Base-by-base conservation (phyloP, 1,140 invertebrate genomes). In the Carposina sasakii region DNA sequence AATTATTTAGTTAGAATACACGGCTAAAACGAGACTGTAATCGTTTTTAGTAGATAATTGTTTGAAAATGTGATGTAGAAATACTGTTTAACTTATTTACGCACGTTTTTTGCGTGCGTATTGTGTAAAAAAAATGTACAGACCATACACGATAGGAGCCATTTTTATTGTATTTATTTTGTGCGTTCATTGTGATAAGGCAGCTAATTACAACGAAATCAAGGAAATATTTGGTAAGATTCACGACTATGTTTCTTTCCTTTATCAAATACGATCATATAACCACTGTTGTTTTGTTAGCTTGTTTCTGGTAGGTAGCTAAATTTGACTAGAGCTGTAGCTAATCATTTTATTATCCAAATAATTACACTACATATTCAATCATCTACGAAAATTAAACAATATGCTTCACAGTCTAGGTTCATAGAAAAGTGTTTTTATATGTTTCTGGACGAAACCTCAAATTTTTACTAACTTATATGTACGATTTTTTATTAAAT, bases 101-200 rank as follows among this genome's bases (percentile, higher is more conserved):
- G 60, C 68, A 61, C 58, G 67, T 54, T 52, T 54, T 30, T 56
- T 57, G 54, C 63, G 69, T 69, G 70, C 57, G 55, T 62, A 65
- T 64, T 58, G 67, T 67, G 60, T 53, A 66, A 59, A 65, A n/a
- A 83, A 77, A 70, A 83, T 83, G 79, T 76, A 79, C 79, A 67
- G 76, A 75, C 67, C 62, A 53, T 78, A 67, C 67, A 72, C 71
- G 57, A 56, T 83, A 79, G 79, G 73, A 84, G 79, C 79, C 79
- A 83, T 83, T 83, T 83, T 83, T 79, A 71, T 72, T 75, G 67
- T 81, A 84, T 84, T 81, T 84, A 84, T 84, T 81, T 84, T 81
- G 71, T 76, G 76, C 75, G 77, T 81, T 74, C 71, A 81, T 81
- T 81, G 81, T 84, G 81, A 81, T 78, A 81, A 77, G 78, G 67